These are phyloP conservation scores for Sardina pilchardus DNA, from an alignment of 2,113 vertebrate genomes.

Conservation along the genomic window DNA sequence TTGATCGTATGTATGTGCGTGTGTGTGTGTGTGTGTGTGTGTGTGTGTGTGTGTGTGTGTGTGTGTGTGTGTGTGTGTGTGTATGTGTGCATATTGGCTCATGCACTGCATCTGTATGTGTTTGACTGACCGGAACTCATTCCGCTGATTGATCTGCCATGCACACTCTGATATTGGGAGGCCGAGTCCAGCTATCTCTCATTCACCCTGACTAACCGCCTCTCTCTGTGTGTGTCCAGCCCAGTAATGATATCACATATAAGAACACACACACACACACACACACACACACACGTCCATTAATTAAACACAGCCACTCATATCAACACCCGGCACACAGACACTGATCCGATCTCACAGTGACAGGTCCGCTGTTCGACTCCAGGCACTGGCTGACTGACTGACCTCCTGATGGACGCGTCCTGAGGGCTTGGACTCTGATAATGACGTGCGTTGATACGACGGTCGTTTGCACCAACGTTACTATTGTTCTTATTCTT, in stretches of 20 bases:
- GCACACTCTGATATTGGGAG: background rate
- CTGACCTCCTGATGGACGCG: no score
- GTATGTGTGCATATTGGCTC: background rate
- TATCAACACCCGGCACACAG: slow-evolving; percentile 34
- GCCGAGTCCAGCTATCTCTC: background rate
- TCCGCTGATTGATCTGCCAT: background rate
- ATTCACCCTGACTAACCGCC: background rate
- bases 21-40: background rate
- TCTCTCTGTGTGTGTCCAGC: slow-evolving; percentile 33
- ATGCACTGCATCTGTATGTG: background rate
- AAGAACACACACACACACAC: background rate
- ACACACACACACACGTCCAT: slow-evolving; percentile 40
- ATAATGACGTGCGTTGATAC: no score
- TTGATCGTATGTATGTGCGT: background rate
- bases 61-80: background rate
- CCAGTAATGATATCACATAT: slow-evolving; percentile 51
- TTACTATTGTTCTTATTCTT: no score
- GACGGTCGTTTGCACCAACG: no score
- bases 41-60: slow-evolving; percentile 3
- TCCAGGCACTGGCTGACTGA: no score
- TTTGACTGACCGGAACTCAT: background rate
- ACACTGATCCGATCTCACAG: slow-evolving; percentile 33
- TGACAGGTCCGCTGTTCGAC: background rate
- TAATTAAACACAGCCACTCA: slow-evolving; percentile 56
- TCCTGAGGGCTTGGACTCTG: no score